A percentile compares a stretch with the other conserved stretches of the same genome.
phyloP scores from a whole-genome alignment of 2,113 vertebrate species.

The Phrynosoma platyrhinos region DNA sequence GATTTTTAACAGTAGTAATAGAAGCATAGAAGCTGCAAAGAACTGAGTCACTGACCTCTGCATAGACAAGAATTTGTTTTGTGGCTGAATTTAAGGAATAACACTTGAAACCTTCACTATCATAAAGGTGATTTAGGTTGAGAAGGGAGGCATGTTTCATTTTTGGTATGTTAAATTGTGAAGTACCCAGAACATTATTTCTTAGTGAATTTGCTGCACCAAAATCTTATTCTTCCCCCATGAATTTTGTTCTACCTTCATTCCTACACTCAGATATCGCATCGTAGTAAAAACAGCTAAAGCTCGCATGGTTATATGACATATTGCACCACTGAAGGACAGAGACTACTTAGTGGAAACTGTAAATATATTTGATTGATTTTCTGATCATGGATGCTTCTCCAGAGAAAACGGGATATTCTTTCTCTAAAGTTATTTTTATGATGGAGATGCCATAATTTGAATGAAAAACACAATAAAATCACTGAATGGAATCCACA shows the following conservation, averaged over 20 bases:
- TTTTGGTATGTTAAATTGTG: conserved; percentile 60
- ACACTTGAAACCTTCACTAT: conserved; percentile 42
- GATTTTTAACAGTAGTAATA: conserved; percentile 37
- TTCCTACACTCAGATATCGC: background rate
- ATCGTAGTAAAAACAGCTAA: conserved; percentile 23
- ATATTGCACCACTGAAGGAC: conserved; percentile 1
- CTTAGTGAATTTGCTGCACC: conserved; percentile 44
- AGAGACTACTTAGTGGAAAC: background rate
- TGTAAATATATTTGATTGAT: background rate
- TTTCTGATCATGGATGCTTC: background rate
- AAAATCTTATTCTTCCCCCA: conserved; percentile 16
- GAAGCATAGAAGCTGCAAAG: conserved; percentile 43
- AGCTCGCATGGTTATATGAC: conserved; percentile 46
- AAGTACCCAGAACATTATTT: conserved; percentile 61
- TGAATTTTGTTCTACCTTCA: too few species aligned
- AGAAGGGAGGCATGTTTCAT: conserved; percentile 56
- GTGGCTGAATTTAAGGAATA: conserved; percentile 49
- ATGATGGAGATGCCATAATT: conserved; percentile 35
- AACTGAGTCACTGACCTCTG: conserved; percentile 53
- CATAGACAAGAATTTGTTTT: conserved; percentile 44
- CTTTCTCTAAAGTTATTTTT: conserved; percentile 47
- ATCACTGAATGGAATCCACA: background rate
- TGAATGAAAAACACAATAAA: conserved; percentile 39
- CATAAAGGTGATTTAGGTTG: conserved; percentile 60
- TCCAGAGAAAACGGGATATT: conserved; percentile 56